These are phyloP conservation scores for Pelobates cultripes DNA, from an alignment of 2,797 vertebrate species.

Conservation along the genomic window DNA sequence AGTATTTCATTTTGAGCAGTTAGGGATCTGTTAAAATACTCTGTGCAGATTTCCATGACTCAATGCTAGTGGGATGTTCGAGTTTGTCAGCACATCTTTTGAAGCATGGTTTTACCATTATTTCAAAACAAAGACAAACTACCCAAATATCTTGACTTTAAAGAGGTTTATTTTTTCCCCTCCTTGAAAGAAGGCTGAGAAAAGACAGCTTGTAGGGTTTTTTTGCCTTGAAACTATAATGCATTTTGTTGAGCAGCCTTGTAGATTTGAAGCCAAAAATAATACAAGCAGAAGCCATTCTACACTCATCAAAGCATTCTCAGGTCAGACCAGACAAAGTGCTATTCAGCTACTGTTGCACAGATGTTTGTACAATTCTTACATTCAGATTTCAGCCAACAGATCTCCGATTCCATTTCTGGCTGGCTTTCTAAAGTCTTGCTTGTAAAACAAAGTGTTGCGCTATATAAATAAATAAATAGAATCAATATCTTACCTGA, in stretches of 20 bases:
- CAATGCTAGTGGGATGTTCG: slow-evolving; percentile 41
- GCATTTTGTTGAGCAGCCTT: slow-evolving; percentile 42
- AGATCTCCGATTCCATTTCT: slow-evolving; percentile 34
- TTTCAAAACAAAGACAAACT: slow-evolving; percentile 53
- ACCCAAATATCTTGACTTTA: slow-evolving; percentile 52
- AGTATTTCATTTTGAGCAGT: slow-evolving; percentile 50
- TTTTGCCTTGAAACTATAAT: slow-evolving; percentile 22
- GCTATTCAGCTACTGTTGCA: slow-evolving; percentile 52
- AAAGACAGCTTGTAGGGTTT: slow-evolving; percentile 41
- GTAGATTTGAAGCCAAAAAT: slow-evolving; percentile 49
- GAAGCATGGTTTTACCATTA: slow-evolving; percentile 50
- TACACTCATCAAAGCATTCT: slow-evolving; percentile 50
- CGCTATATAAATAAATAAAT: slow-evolving; percentile 4
- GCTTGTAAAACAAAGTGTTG: slow-evolving; percentile 33
- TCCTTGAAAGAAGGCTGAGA: slow-evolving; percentile 43
- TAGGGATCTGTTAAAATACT: slow-evolving; percentile 50
- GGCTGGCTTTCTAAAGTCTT: slow-evolving; percentile 46
- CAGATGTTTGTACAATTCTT: slow-evolving; percentile 50
- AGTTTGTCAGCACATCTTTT: slow-evolving; percentile 54
- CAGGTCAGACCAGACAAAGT: slow-evolving; percentile 45
- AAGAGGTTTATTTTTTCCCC: slow-evolving; percentile 28
- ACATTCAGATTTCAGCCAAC: slow-evolving; percentile 46
- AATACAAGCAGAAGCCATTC: slow-evolving; percentile 52
- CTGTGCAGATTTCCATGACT: slow-evolving; percentile 51
- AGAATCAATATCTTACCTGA: neutral